Conservation (phyloP, 2,113 vertebrate species). For the Burhinus bistriatus region DNA sequence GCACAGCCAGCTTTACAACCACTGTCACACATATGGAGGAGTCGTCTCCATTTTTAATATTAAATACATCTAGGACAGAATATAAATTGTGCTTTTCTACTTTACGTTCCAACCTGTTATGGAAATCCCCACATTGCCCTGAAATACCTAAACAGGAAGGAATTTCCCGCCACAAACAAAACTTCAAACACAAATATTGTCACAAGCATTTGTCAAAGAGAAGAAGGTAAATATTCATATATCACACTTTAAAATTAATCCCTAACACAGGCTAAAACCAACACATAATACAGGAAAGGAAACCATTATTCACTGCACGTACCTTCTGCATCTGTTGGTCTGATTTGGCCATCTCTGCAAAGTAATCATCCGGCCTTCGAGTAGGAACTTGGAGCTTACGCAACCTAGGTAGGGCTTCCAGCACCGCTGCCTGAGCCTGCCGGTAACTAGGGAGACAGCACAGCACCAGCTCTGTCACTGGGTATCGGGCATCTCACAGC, state of each 20-base stretch:
- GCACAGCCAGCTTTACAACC: neutral
- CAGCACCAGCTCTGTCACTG: neutral
- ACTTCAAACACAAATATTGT: neutral
- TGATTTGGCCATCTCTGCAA: constrained; percentile 98
- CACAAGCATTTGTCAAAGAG: neutral
- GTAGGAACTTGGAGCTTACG: constrained; percentile 81
- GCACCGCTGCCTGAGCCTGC: constrained; percentile 90
- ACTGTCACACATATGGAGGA: neutral
- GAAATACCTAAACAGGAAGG: neutral
- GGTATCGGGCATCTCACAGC: fast-evolving
- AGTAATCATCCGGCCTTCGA: constrained; percentile 92
- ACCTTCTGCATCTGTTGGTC: constrained; percentile 99
- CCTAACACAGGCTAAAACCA: neutral
- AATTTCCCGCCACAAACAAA: neutral
- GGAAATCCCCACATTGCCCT: neutral
- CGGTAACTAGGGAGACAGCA: constrained; percentile 79
- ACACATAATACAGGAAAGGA: neutral
- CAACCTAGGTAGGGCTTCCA: constrained; percentile 84
- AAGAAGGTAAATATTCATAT: neutral
- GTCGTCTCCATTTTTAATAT: neutral
- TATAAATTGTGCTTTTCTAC: neutral
- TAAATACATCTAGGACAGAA: neutral
- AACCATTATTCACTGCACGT: neutral
- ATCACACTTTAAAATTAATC: neutral
- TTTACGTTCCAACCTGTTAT: neutral